A percentile compares a stretch with the other conserved stretches of the same genome.
Conservation (phyloP, 2,888 invertebrate genomes). For the Tiphia femorata region DNA sequence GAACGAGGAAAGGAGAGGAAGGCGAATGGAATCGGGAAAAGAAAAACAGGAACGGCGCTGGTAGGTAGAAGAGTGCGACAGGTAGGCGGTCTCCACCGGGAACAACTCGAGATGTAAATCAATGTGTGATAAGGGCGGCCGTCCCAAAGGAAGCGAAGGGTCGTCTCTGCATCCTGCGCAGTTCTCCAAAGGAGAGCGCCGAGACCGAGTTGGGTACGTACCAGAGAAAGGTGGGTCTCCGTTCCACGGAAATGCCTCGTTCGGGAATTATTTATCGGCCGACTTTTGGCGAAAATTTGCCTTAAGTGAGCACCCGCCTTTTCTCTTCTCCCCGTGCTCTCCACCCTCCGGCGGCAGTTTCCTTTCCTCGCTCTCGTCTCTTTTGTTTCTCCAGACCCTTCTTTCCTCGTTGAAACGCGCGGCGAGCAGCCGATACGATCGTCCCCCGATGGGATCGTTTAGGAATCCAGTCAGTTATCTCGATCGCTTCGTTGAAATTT, state of each 20-base stretch:
- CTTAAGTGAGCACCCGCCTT: not conserved
- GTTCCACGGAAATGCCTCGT: slow-evolving; percentile 44
- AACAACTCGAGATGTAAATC: slow-evolving; percentile 62
- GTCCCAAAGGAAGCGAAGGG: slow-evolving; percentile 32
- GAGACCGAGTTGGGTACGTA: slow-evolving; percentile 34
- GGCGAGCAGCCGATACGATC: too few species aligned
- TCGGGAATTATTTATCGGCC: slow-evolving; percentile 59
- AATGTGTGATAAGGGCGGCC: slow-evolving; percentile 58
- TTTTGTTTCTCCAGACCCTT: not conserved
- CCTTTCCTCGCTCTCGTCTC: not conserved
- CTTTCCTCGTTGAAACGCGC: too few species aligned
- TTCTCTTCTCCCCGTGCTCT: slow-evolving; percentile 2
- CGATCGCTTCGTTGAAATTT: too few species aligned
- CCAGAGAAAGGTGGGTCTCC: slow-evolving; percentile 58
- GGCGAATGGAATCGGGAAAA: slow-evolving; percentile 14
- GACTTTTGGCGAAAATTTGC: slow-evolving; percentile 26
- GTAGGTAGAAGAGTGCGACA: slow-evolving; percentile 32
- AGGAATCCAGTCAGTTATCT: too few species aligned
- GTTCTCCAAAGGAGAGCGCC: slow-evolving; percentile 16
- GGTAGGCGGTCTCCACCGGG: slow-evolving; percentile 49
- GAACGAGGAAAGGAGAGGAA: not conserved
- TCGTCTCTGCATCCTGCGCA: slow-evolving; percentile 26
- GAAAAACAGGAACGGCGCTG: slow-evolving; percentile 16
- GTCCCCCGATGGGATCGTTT: too few species aligned
- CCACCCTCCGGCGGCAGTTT: not conserved